Evolutionary conservation across 2,888 invertebrate genomes (phyloP).

Genomic region (Callyntrura sp.): DNA sequence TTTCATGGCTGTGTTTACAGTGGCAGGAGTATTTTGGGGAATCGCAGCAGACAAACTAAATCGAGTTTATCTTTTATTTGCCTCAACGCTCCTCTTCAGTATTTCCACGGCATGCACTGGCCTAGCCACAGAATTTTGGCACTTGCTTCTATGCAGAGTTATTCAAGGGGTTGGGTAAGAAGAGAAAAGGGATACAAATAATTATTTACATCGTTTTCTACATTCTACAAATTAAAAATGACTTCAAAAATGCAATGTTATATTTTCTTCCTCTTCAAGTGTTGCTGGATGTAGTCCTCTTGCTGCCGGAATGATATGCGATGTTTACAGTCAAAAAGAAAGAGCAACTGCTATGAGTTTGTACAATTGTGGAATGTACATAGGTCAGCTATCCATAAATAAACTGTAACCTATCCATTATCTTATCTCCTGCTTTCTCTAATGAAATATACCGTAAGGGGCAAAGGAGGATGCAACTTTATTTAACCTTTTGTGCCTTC

Average conservation of each 20-base stretch:
- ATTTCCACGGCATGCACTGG: slow-evolving; percentile 94
- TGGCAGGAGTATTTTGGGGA: slow-evolving; percentile 94
- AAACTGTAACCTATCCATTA: not conserved
- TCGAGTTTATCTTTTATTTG: slow-evolving; percentile 90
- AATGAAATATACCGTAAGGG: not conserved
- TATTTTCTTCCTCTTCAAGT: slow-evolving; percentile 85
- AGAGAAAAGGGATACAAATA: not conserved
- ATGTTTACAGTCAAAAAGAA: slow-evolving; percentile 88
- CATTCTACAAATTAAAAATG: not conserved
- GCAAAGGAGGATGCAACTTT: not conserved
- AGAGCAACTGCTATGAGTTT: slow-evolving; percentile 95
- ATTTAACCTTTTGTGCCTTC: not conserved
- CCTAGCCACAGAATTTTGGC: slow-evolving; percentile 94
- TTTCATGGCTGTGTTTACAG: slow-evolving; percentile 96
- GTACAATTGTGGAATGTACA: slow-evolving; percentile 98
- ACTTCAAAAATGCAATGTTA: not conserved
- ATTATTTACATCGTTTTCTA: too few relatives aligned
- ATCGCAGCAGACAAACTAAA: slow-evolving; percentile 91
- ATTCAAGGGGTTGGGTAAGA: slow-evolving; percentile 93
- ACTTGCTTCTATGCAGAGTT: slow-evolving; percentile 93
- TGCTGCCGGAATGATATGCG: slow-evolving; percentile 93
- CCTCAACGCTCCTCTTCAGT: slow-evolving; percentile 93
- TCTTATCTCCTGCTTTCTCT: not conserved
- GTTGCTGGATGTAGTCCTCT: slow-evolving; percentile 95
- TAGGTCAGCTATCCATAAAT: slow-evolving; percentile 85